phyloP scores from a whole-genome alignment of 2,888 invertebrate species.

The Dryocosmus kuriphilus region DNA sequence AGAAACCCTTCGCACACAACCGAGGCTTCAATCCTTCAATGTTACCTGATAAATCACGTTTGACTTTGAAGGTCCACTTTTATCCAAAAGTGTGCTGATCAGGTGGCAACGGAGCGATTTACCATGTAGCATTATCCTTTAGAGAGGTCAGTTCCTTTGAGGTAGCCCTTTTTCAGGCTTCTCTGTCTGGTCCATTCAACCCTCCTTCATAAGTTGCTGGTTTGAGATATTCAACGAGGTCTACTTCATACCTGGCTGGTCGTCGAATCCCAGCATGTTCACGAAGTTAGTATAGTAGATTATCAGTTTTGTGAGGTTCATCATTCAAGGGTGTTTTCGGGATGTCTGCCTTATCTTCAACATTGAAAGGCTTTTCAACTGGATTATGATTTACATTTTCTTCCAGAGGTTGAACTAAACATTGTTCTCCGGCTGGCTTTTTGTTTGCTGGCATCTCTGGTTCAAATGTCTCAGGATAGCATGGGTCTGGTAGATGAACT shows the following conservation, averaged over 20 bases:
- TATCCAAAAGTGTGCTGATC: slow-evolving; percentile 42
- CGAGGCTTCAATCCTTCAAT: slow-evolving; percentile 31
- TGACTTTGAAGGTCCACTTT: slow-evolving; percentile 46
- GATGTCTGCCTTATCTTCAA: not conserved
- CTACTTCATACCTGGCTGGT: not conserved
- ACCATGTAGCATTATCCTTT: slow-evolving; percentile 38
- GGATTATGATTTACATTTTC: not conserved
- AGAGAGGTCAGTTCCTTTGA: slow-evolving; percentile 41
- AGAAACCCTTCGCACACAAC: slow-evolving; percentile 47
- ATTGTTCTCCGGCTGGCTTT: not conserved
- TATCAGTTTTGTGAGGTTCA: not conserved
- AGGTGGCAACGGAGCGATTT: not conserved
- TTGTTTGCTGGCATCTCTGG: not conserved
- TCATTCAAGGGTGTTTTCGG: not conserved
- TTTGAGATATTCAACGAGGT: not conserved
- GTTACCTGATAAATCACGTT: not conserved
- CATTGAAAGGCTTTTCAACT: not conserved
- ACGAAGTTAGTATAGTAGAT: not conserved
- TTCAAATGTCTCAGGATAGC: not conserved
- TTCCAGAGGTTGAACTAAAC: not conserved
- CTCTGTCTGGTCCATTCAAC: slow-evolving; percentile 17
- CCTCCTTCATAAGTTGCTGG: slow-evolving; percentile 19
- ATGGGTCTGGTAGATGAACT: not conserved
- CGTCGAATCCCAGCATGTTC: not conserved
- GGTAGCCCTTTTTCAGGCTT: slow-evolving; percentile 37